A percentile compares a stretch with the other conserved stretches of the same genome.
Evolutionary conservation across 35 echinoderm and acorn worm species (phyloP).

Genomic region (Ptychodera flava): DNA sequence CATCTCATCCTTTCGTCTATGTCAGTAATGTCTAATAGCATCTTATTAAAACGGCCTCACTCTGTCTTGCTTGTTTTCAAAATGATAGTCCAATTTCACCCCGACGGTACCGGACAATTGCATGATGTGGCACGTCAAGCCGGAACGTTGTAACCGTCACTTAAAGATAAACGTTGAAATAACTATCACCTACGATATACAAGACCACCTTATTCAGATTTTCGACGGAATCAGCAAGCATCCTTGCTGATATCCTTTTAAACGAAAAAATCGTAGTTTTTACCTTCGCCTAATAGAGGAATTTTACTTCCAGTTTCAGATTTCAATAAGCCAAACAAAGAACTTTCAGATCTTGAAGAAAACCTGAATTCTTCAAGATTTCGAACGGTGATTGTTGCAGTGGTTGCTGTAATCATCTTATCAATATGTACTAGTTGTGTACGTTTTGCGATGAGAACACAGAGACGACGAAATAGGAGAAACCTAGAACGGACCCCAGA

Average conservation of each 20-base stretch:
- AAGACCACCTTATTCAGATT: no score
- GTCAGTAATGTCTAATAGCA: no score
- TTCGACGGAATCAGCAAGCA: no score
- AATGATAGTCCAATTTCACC: no score
- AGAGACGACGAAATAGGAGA: background rate
- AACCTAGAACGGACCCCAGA: background rate
- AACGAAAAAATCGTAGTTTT: background rate
- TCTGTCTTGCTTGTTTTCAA: no score
- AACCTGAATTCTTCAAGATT: background rate
- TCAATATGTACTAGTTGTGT: background rate
- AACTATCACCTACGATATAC: no score
- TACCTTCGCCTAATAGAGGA: background rate
- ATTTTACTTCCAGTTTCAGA: background rate
- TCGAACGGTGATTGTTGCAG: background rate
- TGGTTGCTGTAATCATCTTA: background rate
- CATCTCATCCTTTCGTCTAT: no score
- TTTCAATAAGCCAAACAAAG: background rate
- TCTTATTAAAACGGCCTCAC: no score
- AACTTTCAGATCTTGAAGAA: background rate
- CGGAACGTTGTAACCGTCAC: no score
- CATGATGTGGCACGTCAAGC: no score
- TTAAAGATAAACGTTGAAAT: no score
- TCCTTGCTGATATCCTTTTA: background rate
- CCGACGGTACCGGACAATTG: no score
- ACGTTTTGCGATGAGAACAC: background rate